Conservation (phyloP, 2,113 vertebrate species). For the Tonatia bakeri region DNA sequence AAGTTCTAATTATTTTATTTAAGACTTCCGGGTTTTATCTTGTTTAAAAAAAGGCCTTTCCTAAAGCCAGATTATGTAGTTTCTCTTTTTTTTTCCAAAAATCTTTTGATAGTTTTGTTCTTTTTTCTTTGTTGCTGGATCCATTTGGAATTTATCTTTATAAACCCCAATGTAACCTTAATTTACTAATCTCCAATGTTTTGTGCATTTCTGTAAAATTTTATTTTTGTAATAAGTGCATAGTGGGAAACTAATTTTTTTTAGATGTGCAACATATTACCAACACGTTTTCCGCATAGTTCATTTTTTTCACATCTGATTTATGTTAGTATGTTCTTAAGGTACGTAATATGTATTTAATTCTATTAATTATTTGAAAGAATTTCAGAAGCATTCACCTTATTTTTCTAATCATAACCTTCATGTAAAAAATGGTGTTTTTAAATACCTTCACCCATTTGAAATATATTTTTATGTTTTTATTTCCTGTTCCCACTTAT, state of each 20-base stretch:
- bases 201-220: background rate
- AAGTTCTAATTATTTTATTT: background rate
- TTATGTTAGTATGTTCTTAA: background rate
- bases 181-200: background rate
- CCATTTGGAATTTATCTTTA: background rate
- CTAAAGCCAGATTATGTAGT: background rate
- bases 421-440: background rate
- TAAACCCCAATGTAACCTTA: background rate
- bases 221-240: background rate
- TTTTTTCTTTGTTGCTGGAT: background rate
- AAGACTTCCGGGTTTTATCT: background rate
- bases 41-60: constrained; percentile 3
- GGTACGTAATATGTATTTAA: background rate
- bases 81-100: background rate
- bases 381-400: background rate
- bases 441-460: background rate
- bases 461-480: background rate
- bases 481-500: background rate
- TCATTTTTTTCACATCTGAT: background rate
- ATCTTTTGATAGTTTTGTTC: background rate
- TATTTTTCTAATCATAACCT: background rate
- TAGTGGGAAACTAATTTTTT: background rate
- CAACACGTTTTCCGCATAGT: background rate
- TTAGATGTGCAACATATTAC: background rate
- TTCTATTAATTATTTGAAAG: background rate